Base-by-base conservation (phyloP, 2,113 vertebrate genomes). In the Dipodomys ordii region DNA sequence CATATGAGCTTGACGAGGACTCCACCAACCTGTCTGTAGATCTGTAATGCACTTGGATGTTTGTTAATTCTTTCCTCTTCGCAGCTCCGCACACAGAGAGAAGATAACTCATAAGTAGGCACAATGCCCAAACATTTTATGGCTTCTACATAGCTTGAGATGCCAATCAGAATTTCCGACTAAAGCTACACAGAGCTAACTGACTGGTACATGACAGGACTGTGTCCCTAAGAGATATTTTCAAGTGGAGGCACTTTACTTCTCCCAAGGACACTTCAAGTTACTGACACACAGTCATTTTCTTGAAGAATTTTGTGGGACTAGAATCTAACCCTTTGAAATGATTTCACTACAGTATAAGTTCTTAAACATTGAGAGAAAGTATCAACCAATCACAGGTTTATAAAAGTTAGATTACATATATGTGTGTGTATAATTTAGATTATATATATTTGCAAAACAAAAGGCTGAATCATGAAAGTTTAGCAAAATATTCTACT, bases 281-380 rank as follows among this genome's bases (percentile, higher is more conserved):
- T 80, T 39, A 85, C 30, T 46, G 25, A 88, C 16, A n/a, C 12
- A 39, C 0, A 1, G 13, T 28, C 12, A 19, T 57, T 57, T 57
- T 74, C 32, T 81, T 71, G 20, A 39, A 71, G 13, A 92, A 15
- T 76, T 92, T 53, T 76, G 20, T 49, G 22, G 8, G 9, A 23
- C 6, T 30, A 12, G 13, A 67, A 46, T 57, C 53, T 57, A 57
- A 57, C 53, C 15, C 53, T 57, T 57, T 57, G 15, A 57, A 57
- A 57, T 57, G 15, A 13, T 4, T 57, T 57, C 53, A 57, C 53
- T 57, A 57, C 53, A 86, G 73, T 8, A 65, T 69, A 3, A 85
- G 39, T 92, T 84, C 20, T 62, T 74, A 87, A 92, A 69, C 78
- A 72, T 60, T 57, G 44, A 86, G 57, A 90, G 35, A 85, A 89